Evolutionary conservation across 2,888 invertebrate species (phyloP).

Genomic region (Zaprionus lineosus): DNA sequence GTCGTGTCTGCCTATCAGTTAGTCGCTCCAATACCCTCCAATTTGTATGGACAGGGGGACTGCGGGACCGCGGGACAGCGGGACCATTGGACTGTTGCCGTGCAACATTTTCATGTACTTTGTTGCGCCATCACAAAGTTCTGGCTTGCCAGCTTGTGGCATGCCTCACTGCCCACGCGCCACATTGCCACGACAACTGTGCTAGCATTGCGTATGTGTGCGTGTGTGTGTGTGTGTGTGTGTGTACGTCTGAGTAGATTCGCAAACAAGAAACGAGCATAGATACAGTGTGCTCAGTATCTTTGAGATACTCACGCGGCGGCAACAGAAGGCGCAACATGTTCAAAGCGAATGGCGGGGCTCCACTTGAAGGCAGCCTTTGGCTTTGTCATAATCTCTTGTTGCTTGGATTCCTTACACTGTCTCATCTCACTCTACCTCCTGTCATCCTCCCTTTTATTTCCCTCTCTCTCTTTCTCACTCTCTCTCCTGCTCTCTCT

Average conservation of each 20-base stretch:
- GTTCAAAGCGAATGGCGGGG: slow-evolving; percentile 52
- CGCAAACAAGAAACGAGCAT: slow-evolving; percentile 11
- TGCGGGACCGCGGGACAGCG: no score
- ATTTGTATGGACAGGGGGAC: neutral
- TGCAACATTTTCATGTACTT: slow-evolving; percentile 38
- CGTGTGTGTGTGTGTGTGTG: slow-evolving; percentile 4
- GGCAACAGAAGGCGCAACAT: slow-evolving; percentile 60
- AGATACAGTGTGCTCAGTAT: slow-evolving; percentile 22
- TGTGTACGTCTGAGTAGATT: slow-evolving; percentile 9
- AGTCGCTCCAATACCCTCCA: no score
- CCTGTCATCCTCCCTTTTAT: slow-evolving; percentile 1
- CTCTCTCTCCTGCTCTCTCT: slow-evolving; percentile 11
- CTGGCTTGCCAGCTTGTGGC: slow-evolving; percentile 28
- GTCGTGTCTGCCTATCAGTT: no score
- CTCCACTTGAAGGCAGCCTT: slow-evolving; percentile 58
- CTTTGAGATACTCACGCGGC: slow-evolving; percentile 36
- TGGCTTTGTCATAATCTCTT: slow-evolving; percentile 52
- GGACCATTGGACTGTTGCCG: slow-evolving; percentile 4
- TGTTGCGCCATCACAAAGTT: slow-evolving; percentile 17
- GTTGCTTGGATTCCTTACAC: neutral
- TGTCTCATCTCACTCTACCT: neutral
- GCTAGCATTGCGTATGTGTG: slow-evolving; percentile 10
- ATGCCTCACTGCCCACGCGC: slow-evolving; percentile 61
- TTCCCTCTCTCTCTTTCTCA: slow-evolving; percentile 13
- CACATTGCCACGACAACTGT: slow-evolving; percentile 27